These are phyloP conservation scores for Hippocampus kuda DNA, from an alignment of 2,797 vertebrate genomes.

Conservation along the genomic window DNA sequence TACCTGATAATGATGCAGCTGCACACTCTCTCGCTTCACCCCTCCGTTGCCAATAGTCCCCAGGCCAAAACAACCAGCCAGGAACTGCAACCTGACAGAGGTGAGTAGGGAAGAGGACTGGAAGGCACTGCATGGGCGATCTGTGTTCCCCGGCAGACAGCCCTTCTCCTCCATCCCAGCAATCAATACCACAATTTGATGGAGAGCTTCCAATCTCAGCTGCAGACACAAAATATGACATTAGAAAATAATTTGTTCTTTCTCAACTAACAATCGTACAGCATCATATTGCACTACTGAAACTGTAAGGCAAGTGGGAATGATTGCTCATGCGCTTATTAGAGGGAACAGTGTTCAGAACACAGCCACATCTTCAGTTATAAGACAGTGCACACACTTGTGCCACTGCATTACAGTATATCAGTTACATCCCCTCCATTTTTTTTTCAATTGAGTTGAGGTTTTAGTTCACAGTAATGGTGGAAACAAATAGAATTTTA, in stretches of 20 bases:
- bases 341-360: too few species aligned
- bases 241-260: background rate
- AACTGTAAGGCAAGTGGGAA: background rate
- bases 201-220: constrained; percentile 91
- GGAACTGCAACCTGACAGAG: constrained; percentile 90
- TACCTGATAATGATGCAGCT: constrained; percentile 96
- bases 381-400: too few species aligned
- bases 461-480: too few species aligned
- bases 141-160: constrained; percentile 61
- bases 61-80: constrained; percentile 93
- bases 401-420: too few species aligned
- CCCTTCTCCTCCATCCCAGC: constrained; percentile 98
- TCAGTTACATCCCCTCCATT: too few species aligned
- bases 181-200: constrained; percentile 91
- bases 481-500: too few species aligned
- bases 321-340: too few species aligned
- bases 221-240: constrained; percentile 37
- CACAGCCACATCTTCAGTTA: too few species aligned
- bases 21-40: constrained; percentile 84
- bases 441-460: too few species aligned
- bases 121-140: constrained; percentile 67
- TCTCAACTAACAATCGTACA: background rate
- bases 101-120: constrained; percentile 88
- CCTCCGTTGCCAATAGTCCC: constrained; percentile 79
- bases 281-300: background rate